Percentiles rank a stretch among this genome's conserved stretches.
Evolutionary conservation across 2,888 invertebrate species (phyloP).

Genomic region (Acheta domesticus): DNA sequence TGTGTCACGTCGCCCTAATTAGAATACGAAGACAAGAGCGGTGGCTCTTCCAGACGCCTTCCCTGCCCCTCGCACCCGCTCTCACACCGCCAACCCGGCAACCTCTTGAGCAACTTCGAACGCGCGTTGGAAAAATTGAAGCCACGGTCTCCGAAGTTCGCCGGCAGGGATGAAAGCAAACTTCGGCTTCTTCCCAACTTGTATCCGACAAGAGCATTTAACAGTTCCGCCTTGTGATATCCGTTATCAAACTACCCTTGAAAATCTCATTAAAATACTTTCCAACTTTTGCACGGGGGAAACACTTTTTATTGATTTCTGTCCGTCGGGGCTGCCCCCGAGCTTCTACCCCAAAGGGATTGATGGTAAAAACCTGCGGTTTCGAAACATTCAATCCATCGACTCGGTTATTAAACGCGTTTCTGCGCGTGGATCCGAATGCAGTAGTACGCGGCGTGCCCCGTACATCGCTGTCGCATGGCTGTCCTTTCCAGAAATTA

Average conservation of each 20-base stretch:
- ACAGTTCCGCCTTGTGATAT: conserved; percentile 18
- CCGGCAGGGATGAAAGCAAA: conserved; percentile 1
- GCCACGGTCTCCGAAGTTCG: background rate
- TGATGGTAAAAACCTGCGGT: too few species aligned
- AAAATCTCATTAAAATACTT: conserved; percentile 18
- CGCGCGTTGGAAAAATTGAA: background rate
- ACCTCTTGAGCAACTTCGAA: background rate
- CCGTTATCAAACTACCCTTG: conserved; percentile 18
- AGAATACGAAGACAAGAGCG: conserved; percentile 3
- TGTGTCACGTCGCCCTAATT: conserved; percentile 7
- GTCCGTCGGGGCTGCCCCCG: too few species aligned
- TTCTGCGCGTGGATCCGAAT: too few species aligned
- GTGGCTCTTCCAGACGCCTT: background rate
- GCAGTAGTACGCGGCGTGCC: too few species aligned
- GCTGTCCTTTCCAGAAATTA: too few species aligned
- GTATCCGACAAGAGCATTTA: conserved; percentile 18
- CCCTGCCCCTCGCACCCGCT: background rate
- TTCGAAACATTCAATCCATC: too few species aligned
- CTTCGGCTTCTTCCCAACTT: conserved; percentile 9
- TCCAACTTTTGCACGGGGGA: background rate
- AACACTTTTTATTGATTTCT: background rate
- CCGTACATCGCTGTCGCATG: too few species aligned
- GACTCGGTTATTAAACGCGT: too few species aligned
- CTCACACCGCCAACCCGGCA: background rate
- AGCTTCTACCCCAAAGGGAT: too few species aligned